Evolutionary conservation across 2,888 invertebrate genomes (phyloP).

Genomic region (Calliphora vomitoria): DNA sequence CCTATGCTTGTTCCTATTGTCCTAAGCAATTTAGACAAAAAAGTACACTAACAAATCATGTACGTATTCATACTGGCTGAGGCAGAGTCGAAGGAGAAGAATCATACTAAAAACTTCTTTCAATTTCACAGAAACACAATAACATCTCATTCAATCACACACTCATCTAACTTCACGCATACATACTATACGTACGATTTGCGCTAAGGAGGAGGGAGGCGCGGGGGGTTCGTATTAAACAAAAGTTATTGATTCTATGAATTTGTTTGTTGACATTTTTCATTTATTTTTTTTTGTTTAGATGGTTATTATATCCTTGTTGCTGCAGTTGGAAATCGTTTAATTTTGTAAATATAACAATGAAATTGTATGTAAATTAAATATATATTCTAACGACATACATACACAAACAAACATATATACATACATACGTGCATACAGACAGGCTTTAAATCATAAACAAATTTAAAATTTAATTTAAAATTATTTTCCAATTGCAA

Average conservation of each 20-base stretch:
- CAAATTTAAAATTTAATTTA: constrained; percentile 23
- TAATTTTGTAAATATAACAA: constrained; percentile 50
- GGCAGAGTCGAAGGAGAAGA: constrained; percentile 57
- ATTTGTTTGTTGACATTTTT: constrained; percentile 27
- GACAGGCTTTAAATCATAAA: constrained; percentile 13
- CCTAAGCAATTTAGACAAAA: constrained; percentile 83
- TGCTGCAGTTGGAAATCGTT: constrained; percentile 57
- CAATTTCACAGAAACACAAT: constrained; percentile 66
- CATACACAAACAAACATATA: neutral
- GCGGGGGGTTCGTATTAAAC: constrained; percentile 59
- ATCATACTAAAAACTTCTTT: constrained; percentile 67
- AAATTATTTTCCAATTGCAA: constrained; percentile 45
- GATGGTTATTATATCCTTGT: constrained; percentile 31
- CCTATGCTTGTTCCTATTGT: constrained; percentile 83
- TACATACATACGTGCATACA: too few species aligned
- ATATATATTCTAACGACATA: neutral
- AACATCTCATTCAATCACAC: constrained; percentile 61
- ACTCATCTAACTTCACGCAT: constrained; percentile 49
- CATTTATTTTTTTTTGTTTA: constrained; percentile 42
- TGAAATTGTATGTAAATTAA: constrained; percentile 1
- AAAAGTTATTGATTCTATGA: constrained; percentile 37
- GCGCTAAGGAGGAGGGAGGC: constrained; percentile 42
- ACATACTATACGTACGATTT: constrained; percentile 32
- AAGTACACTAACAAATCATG: constrained; percentile 82
- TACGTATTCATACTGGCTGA: constrained; percentile 81